Evolutionary conservation across 1,140 invertebrate species (phyloP), one percentile per base, ranked within the genome.

Genomic region (Bombus ignitus): DNA sequence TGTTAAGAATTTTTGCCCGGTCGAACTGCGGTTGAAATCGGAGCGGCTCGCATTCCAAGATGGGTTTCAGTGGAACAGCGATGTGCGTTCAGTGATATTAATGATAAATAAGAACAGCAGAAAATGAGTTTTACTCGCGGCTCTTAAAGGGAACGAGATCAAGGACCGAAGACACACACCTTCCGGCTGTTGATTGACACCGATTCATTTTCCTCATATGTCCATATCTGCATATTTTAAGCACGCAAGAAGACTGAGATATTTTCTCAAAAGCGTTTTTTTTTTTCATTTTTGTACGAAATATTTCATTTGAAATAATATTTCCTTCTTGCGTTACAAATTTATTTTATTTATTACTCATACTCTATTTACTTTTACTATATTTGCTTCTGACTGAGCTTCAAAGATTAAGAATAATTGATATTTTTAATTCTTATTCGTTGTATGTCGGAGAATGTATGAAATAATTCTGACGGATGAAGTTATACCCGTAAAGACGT

Each of bases 1-100:
- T 85, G 88, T 89, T 89, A 68, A 57, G 68, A 87, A 84, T 81
- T 87, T 89, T 89, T 89, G 59, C 62, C 62, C 66, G 76, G 53
- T 76, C 78, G 78, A 62, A 68, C 62, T 87, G 88, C 82, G 88
- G 86, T 89, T 89, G 88, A 89, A 89, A 89, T 73, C 86, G 86
- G 88, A 89, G 88, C 82, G 74, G 86, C 78, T 83, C 82, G 82
- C 87, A 89, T 89, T 89, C 87, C 87, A n/a, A 18, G 85, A 84
- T 79, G 87, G 87, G 71, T 79, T 82, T 74, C 76, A 86, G 75
- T 81, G 84, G 35, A 86, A 74, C 86, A 85, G 39, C 82, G 86
- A 87, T 81, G 66, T 71, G 82, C 78, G 86, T 87, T 78, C 78
- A 82, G 37, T 81, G 77, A 85, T 79, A 81, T 89, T 85, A 87